These are phyloP conservation scores for Antedon bifida DNA, from an alignment of 35 echinoderm and acorn worm species.

Conservation along the genomic window DNA sequence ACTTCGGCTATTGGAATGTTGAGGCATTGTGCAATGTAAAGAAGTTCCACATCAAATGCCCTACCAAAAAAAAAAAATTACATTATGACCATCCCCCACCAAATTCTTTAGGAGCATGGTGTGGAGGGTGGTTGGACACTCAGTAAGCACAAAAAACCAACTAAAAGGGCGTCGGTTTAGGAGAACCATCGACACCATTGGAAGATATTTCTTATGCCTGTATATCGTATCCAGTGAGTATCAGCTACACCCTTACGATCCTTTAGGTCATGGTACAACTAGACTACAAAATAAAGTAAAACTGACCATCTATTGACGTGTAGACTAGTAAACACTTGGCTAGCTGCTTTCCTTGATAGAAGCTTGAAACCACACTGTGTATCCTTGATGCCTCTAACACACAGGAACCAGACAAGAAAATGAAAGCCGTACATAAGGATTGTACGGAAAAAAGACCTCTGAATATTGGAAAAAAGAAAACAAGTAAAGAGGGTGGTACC, in stretches of 20 bases:
- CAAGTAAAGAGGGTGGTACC: too few relatives aligned
- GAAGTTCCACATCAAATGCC: constrained; percentile 97
- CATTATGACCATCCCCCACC: not conserved
- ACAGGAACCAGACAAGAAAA: constrained; percentile 92
- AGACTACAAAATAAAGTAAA: too few relatives aligned
- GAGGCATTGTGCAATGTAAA: constrained; percentile 75
- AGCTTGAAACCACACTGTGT: constrained; percentile 98
- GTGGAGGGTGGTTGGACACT: too few relatives aligned
- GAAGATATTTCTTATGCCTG: too few relatives aligned
- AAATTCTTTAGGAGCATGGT: too few relatives aligned
- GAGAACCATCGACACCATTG: too few relatives aligned
- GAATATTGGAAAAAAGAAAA: constrained; percentile 17
- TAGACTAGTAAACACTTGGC: constrained; percentile 48
- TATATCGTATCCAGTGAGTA: too few relatives aligned
- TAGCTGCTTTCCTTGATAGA: constrained; percentile 56
- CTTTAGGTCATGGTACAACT: too few relatives aligned
- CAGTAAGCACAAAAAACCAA: too few relatives aligned
- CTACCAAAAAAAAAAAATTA: constrained; percentile 28
- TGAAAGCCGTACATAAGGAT: constrained; percentile 98
- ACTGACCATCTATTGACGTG: constrained; percentile 95
- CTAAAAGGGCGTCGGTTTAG: too few relatives aligned
- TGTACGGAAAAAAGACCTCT: constrained; percentile 85
- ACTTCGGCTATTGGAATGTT: constrained; percentile 86
- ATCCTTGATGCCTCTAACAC: constrained; percentile 71
- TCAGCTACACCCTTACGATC: too few relatives aligned